Conservation (phyloP, 2,797 vertebrate genomes). For the Monodelphis domestica region DNA sequence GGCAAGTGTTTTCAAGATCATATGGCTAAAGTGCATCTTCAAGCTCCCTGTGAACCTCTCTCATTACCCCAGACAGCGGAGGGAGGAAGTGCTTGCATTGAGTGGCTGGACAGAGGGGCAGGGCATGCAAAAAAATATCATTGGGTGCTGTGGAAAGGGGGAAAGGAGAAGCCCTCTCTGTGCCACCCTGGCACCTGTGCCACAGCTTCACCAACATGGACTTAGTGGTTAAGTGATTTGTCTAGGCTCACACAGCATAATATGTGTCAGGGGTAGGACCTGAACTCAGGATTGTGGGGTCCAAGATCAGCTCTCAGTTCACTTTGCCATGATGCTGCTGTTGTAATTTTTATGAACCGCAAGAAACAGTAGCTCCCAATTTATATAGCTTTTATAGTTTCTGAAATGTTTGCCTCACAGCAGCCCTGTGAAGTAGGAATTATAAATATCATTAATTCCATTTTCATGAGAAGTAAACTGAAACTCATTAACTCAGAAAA, state of each 20-base stretch:
- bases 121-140: too few relatives aligned
- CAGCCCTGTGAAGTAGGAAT: neutral
- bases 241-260: neutral
- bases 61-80: too few relatives aligned
- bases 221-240: neutral
- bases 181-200: too few relatives aligned
- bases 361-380: neutral
- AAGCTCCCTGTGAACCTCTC: too few relatives aligned
- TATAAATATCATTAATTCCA: neutral
- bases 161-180: too few relatives aligned
- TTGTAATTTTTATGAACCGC: neutral
- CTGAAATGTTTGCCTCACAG: neutral
- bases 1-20: too few relatives aligned
- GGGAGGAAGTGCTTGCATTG: too few relatives aligned
- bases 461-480: neutral
- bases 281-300: neutral
- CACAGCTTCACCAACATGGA: too few relatives aligned
- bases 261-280: neutral
- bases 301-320: neutral
- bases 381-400: neutral
- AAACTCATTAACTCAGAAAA: neutral
- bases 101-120: too few relatives aligned
- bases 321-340: neutral
- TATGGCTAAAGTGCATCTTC: too few relatives aligned
- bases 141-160: too few relatives aligned